A percentile compares a stretch with the other conserved stretches of the same genome.
Evolutionary conservation across 2,113 vertebrate genomes (phyloP).

Genomic region (Trematocara marginatum): DNA sequence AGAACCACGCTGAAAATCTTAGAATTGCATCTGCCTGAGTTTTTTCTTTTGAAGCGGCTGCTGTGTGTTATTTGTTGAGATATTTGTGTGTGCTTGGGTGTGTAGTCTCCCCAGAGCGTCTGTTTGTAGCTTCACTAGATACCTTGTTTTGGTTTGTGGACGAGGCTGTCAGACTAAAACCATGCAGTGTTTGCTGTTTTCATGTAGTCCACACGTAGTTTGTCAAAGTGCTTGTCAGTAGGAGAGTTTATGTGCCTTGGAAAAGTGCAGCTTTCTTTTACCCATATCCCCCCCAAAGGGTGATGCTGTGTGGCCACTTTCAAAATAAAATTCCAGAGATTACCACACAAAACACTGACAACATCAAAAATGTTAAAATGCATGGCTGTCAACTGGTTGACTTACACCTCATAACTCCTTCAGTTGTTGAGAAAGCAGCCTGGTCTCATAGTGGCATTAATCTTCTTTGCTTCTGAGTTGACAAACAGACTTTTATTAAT

Average conservation of each 20-base stretch:
- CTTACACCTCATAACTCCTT: background rate
- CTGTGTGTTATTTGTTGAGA: constrained; percentile 20
- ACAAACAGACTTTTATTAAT: background rate
- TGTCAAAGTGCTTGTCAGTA: background rate
- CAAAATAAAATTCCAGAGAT: background rate
- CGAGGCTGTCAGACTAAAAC: background rate
- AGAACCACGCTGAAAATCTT: background rate
- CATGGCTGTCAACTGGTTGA: background rate
- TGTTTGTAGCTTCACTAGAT: constrained; percentile 27
- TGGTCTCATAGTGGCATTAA: background rate
- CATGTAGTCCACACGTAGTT: background rate
- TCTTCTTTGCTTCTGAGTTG: background rate
- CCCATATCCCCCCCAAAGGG: background rate
- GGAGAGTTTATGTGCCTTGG: background rate
- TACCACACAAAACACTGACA: background rate
- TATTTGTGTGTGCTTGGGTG: constrained; percentile 18
- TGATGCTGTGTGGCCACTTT: background rate
- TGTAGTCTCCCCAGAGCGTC: constrained; percentile 29
- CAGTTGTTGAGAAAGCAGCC: background rate
- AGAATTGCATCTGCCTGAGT: background rate
- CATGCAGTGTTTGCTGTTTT: constrained; percentile 4
- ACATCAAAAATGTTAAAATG: background rate
- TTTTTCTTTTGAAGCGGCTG: constrained; percentile 11
- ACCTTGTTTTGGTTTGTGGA: constrained; percentile 20
- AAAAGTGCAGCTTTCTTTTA: background rate